phyloP scores from a whole-genome alignment of 2,888 invertebrate species.

The Lathronympha strigana region DNA sequence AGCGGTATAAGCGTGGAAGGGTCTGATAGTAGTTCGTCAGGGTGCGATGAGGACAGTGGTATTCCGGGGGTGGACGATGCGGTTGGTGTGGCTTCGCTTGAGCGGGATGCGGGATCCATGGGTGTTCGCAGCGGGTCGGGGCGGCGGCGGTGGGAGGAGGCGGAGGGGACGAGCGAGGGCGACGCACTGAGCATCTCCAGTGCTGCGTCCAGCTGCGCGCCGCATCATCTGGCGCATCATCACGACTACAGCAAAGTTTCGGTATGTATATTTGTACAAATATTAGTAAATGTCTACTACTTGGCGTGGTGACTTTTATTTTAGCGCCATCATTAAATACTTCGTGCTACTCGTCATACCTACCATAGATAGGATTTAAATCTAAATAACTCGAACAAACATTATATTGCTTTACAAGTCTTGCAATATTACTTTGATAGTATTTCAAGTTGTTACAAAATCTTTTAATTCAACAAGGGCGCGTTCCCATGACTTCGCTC shows the following conservation, averaged over 20 bases:
- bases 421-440: too few species aligned
- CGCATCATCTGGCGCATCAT: conserved; percentile 72
- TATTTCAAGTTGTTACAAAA: conserved; percentile 1
- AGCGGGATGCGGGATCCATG: conserved; percentile 66
- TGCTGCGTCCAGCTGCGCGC: conserved; percentile 78
- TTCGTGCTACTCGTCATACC: too few species aligned
- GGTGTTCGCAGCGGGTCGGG: conserved; percentile 83
- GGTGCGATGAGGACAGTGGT: conserved; percentile 71
- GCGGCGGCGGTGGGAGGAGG: conserved; percentile 78
- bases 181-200: conserved; percentile 79
- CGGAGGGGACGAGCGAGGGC: conserved; percentile 75
- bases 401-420: too few species aligned
- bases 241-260: conserved; percentile 79
- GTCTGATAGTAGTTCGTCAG: conserved; percentile 72
- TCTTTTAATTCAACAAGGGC: neutral
- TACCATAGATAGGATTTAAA: too few species aligned
- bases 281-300: neutral
- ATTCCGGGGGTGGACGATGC: conserved; percentile 69
- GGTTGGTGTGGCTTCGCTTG: conserved; percentile 80
- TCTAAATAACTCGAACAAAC: too few species aligned
- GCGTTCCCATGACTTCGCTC: neutral
- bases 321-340: too few species aligned
- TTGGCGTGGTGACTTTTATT: too few species aligned
- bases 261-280: conserved; percentile 59
- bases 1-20: conserved; percentile 72